phyloP scores from a whole-genome alignment of 2,888 invertebrate genomes.

The Periphyllus acericola region DNA sequence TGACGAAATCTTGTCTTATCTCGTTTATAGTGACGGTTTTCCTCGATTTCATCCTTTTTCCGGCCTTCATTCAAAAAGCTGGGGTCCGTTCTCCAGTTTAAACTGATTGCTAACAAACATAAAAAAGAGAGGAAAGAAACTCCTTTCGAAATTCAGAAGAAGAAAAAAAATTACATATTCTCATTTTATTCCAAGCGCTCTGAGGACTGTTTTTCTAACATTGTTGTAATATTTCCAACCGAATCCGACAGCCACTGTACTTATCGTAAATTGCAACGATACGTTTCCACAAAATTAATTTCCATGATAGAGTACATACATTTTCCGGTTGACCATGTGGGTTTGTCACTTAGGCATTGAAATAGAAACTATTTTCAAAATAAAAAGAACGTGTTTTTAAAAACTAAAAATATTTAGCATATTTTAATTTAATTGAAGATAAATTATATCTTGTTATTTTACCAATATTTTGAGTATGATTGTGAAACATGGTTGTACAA shows the following conservation, averaged over 20 bases:
- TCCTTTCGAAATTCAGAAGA: conserved; percentile 13
- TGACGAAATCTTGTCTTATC: conserved; percentile 51
- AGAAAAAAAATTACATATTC: conserved; percentile 31
- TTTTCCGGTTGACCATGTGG: not conserved
- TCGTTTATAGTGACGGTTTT: conserved; percentile 42
- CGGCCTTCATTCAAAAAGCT: conserved; percentile 4
- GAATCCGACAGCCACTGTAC: conserved; percentile 42
- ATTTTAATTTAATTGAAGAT: not conserved
- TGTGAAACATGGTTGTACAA: no score
- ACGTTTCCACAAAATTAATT: conserved; percentile 42
- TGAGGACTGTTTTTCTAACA: not conserved
- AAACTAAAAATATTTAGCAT: not conserved
- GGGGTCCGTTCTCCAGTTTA: conserved; percentile 24
- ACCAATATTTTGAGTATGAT: no score
- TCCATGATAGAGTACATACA: not conserved
- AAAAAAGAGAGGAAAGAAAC: not conserved
- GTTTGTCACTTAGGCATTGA: not conserved
- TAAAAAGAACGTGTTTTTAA: not conserved
- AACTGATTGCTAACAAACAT: conserved; percentile 22
- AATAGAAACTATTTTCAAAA: not conserved
- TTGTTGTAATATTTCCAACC: conserved; percentile 23
- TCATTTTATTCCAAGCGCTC: conserved; percentile 12
- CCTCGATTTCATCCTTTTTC: conserved; percentile 20
- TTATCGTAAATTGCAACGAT: conserved; percentile 55
- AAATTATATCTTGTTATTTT: not conserved